A percentile compares a stretch with the other conserved stretches of the same genome.
These are phyloP conservation scores for Cosmorhoe ocellata DNA, from an alignment of 2,888 invertebrate species.

Conservation along the genomic window DNA sequence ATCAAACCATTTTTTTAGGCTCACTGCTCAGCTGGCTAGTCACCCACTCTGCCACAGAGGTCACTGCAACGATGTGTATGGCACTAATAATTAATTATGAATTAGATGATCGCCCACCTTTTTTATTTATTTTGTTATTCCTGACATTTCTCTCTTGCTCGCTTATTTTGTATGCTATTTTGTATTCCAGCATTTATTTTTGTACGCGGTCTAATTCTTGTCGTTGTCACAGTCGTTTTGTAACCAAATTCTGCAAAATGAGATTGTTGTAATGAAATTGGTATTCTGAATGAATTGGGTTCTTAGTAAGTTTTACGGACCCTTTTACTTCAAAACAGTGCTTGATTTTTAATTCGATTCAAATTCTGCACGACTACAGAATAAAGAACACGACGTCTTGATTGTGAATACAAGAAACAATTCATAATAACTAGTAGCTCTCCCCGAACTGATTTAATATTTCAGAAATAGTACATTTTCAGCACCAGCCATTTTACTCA, in stretches of 20 bases:
- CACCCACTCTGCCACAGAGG: too few relatives aligned
- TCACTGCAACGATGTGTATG: too few relatives aligned
- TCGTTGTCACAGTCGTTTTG: constrained; percentile 78
- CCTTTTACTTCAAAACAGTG: constrained; percentile 47
- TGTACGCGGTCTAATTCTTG: constrained; percentile 77
- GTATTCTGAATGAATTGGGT: constrained; percentile 75
- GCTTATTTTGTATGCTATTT: constrained; percentile 68
- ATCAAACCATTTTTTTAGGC: too few relatives aligned
- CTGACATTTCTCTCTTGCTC: constrained; percentile 38
- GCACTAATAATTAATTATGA: too few relatives aligned
- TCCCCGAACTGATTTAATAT: too few relatives aligned
- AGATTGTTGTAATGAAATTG: constrained; percentile 75
- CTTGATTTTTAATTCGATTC: constrained; percentile 72
- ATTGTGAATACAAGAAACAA: constrained; percentile 15
- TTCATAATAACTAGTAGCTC: background rate
- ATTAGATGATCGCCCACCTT: too few relatives aligned
- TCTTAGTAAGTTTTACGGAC: constrained; percentile 55
- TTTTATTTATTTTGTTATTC: too few relatives aligned
- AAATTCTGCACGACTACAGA: constrained; percentile 29
- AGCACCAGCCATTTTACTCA: too few relatives aligned
- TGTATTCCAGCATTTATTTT: constrained; percentile 77
- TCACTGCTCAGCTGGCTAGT: too few relatives aligned
- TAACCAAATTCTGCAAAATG: constrained; percentile 78
- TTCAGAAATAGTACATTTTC: too few relatives aligned
- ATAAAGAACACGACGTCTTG: constrained; percentile 25